These are phyloP conservation scores for Hemicordylus capensis DNA, from an alignment of 2,113 vertebrate species.

Conservation along the genomic window DNA sequence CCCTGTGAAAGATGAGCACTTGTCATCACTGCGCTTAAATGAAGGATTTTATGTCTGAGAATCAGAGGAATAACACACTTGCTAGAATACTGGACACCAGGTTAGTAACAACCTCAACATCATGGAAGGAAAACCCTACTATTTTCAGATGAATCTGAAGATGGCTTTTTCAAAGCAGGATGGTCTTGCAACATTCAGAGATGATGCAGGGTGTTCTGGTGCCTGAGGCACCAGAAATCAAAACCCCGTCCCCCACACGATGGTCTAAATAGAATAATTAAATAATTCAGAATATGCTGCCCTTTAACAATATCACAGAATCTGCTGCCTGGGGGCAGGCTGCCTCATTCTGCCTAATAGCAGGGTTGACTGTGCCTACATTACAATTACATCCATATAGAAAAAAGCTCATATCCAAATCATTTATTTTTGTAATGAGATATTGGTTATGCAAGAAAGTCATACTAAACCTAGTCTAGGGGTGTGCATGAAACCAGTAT, in stretches of 20 bases:
- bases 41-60: slow-evolving; percentile 40
- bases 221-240: not conserved
- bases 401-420: not conserved
- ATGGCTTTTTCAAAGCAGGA: not conserved
- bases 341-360: not conserved
- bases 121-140: slow-evolving; percentile 31
- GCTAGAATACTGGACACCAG: not conserved
- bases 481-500: no score
- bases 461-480: slow-evolving; percentile 16
- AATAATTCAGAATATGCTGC: not conserved
- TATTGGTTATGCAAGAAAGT: not conserved
- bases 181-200: not conserved
- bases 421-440: not conserved
- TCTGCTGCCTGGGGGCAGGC: not conserved
- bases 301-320: not conserved
- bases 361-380: not conserved
- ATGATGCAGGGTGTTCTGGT: not conserved
- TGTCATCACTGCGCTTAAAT: slow-evolving; percentile 55
- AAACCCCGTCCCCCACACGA: not conserved
- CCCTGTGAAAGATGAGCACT: slow-evolving; percentile 47
- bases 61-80: not conserved
- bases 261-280: not conserved
- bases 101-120: slow-evolving; percentile 40
- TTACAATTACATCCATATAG: not conserved
- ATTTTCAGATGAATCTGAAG: not conserved